Base-by-base conservation (phyloP, 2,888 invertebrate species). In the Lampropteryx suffumata region DNA sequence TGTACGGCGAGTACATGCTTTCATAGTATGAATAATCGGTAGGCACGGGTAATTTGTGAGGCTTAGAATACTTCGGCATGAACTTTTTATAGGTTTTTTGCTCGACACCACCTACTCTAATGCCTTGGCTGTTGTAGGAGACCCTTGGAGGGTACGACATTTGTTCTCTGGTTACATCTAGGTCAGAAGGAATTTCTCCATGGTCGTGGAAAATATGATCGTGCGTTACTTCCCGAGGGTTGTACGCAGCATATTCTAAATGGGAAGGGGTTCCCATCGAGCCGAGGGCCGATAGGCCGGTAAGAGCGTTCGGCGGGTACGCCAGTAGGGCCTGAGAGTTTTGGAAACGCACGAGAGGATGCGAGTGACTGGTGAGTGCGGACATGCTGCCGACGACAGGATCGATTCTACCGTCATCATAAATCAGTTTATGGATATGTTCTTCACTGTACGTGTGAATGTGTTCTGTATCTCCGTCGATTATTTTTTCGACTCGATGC, bases 381-480 rank as follows among this genome's bases (percentile, higher is more conserved):
- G 86, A 70, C 73, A 86, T 74, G 49, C 61, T 41, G 13, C 81
- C 76, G 36, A 67, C 68, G 4, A 75, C 62, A 13, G 79, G 71
- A 45, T 85, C 78, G 1, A 72, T 62, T 5, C 77, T 44, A n/a
- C 51, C 75, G 12, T 84, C 79, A 54, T 83, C 80, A 54, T 73
- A 89, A 1, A 88, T 69, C 47, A 90, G 65, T 62, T 90, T 90
- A 57, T 90, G 90, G 46, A 91, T 82, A 41, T 91, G 90, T 61
- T 91, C 91, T 62, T 90, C 91, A 55, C 84, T 90, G 55, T 89
- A 91, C 0, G 90, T 90, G 61, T 91, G 91, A 56, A 91, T 88
- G 55, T 91, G 91, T 71, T 91, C 91, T 56, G 86, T 89, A 65
- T 91, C 84, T 50, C 90, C 90, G 51, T 91, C 90, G 57, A 91